Conservation (phyloP, 2,113 vertebrate genomes). For the Bucco capensis region DNA sequence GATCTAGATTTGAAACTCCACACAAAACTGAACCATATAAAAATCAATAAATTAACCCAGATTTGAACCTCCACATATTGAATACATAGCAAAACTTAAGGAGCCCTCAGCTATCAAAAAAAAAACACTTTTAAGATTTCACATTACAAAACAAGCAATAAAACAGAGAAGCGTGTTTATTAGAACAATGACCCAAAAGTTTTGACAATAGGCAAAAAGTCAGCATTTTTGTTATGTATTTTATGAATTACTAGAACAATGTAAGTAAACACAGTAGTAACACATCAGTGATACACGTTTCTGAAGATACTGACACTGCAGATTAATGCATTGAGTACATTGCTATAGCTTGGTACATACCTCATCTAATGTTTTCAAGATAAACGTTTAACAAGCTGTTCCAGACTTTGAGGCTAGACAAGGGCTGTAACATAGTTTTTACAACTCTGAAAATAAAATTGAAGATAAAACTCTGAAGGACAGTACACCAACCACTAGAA, state of each 20-base stretch:
- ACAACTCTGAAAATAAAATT: neutral
- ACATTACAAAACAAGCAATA: neutral
- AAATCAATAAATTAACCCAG: neutral
- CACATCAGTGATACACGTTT: too few species aligned
- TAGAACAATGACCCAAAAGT: neutral
- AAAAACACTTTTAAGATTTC: neutral
- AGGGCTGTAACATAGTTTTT: neutral
- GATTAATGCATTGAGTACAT: neutral
- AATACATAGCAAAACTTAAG: neutral
- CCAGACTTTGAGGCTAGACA: neutral
- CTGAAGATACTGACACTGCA: neutral
- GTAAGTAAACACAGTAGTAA: too few species aligned
- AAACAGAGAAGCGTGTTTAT: neutral
- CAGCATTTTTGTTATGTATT: neutral
- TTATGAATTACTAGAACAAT: neutral
- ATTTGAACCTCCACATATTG: neutral
- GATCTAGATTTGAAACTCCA: neutral
- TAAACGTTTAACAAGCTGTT: neutral
- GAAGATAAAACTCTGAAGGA: neutral
- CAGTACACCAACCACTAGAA: neutral
- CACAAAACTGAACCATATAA: neutral
- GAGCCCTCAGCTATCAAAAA: neutral
- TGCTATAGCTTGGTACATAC: neutral
- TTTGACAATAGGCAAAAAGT: neutral
- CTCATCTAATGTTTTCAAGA: neutral